These are phyloP conservation scores for Orthosia gracilis DNA, from an alignment of 2,888 invertebrate genomes.

Conservation along the genomic window DNA sequence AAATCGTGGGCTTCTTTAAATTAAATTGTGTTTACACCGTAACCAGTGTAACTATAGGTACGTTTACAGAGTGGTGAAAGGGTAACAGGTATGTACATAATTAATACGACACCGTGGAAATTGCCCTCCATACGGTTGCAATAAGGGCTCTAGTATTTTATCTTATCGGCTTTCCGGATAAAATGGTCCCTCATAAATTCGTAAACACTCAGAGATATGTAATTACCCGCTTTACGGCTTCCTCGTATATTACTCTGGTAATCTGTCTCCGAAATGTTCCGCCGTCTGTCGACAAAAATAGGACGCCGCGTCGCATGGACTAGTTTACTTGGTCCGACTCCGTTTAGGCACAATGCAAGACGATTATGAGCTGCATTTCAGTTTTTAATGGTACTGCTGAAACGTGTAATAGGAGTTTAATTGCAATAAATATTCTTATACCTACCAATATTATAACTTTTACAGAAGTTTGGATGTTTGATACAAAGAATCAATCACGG, in stretches of 20 bases:
- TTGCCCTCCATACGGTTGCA: neutral
- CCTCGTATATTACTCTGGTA: slow-evolving; percentile 42
- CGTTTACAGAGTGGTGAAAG: neutral
- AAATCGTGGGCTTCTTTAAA: slow-evolving; percentile 16
- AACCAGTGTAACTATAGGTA: neutral
- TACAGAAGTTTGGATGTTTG: neutral
- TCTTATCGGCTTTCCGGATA: slow-evolving; percentile 45
- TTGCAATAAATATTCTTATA: neutral
- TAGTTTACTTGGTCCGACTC: slow-evolving; percentile 24
- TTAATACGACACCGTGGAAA: neutral
- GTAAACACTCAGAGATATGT: slow-evolving; percentile 37
- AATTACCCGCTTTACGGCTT: slow-evolving; percentile 42
- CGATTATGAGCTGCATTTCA: slow-evolving; percentile 12
- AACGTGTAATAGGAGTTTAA: neutral
- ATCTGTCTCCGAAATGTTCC: slow-evolving; percentile 50
- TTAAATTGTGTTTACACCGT: slow-evolving; percentile 3
- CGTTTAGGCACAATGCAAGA: slow-evolving; percentile 43
- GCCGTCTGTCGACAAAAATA: slow-evolving; percentile 39
- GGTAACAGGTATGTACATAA: neutral
- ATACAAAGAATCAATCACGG: no score
- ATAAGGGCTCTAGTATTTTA: slow-evolving; percentile 23
- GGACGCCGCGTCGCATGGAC: slow-evolving; percentile 32
- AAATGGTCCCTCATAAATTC: slow-evolving; percentile 48
- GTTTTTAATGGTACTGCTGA: neutral
- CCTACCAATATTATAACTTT: no score